Base-by-base conservation (phyloP, 1,140 invertebrate species). In the Leptopilina clavipes region DNA sequence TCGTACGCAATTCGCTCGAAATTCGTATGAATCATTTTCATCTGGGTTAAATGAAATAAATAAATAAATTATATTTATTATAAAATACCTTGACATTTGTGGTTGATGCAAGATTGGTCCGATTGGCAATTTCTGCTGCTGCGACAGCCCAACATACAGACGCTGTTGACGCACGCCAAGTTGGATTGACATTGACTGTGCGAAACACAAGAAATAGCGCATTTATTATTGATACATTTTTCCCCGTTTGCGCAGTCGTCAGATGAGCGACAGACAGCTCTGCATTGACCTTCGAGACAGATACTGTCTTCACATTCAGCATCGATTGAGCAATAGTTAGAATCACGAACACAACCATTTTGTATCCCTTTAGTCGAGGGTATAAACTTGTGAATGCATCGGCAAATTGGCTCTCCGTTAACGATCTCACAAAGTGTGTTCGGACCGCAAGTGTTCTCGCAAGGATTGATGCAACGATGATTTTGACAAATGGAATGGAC, bases 231-330 rank as follows among this genome's bases (percentile, higher is more conserved):
- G 1, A 94, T 87, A 86, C 97, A 98, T 82, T 93, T 92, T 86
- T 98, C 96, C 43, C 95, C 95, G 18, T 88, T 82, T 10, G 95
- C 94, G 88, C 97, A 98, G 82, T 98, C 96, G 70, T 92, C 92
- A 14, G 92, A 90, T 82, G 94, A 93, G 72, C 94, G 92, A 84
- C 97, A 98, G 0, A 96, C 95, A 17, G 94, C 93, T 89, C 94
- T 94, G 84, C 97, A 98, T 85, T 97, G 94, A 37, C 94, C 94
- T 84, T 95, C 94, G 10, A 94, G 92, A 86, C 97, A 98, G 59
- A 95, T 90, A 76, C 94, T 93, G 73, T 93, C 94, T 18, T 92
- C 91, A 84, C 96, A 98, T 74, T 97, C 95, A 8, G 91, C 82
- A 86, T 97, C 96, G n/a, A 89, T 91, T 0, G 81, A 82, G 85